phyloP scores from a whole-genome alignment of 1,140 invertebrate species.

The Lanistes nyassanus region DNA sequence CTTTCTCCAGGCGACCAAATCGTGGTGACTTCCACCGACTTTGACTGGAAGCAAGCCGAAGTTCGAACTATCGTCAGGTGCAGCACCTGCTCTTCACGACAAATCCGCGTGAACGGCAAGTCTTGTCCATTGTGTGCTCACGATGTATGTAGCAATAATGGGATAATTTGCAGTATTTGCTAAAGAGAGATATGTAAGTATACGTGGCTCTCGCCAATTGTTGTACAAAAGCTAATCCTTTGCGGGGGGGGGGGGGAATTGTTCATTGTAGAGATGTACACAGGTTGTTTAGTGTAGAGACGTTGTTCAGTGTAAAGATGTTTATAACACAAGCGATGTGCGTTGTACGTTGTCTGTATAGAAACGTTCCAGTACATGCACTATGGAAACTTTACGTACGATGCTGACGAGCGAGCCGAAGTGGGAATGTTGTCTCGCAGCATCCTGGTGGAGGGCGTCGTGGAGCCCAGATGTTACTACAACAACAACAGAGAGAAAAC shows the following conservation, averaged over 20 bases:
- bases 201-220: too few species aligned
- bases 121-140: background rate
- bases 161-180: too few species aligned
- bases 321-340: too few species aligned
- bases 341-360: background rate
- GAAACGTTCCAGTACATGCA: constrained; percentile 33
- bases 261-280: too few species aligned
- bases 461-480: constrained; percentile 33
- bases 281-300: too few species aligned
- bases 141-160: background rate
- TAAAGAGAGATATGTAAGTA: too few species aligned
- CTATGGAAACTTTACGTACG: constrained; percentile 37
- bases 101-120: constrained; percentile 43
- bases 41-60: constrained; percentile 49
- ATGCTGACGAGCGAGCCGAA: constrained; percentile 47
- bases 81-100: constrained; percentile 24
- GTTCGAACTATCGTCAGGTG: constrained; percentile 35
- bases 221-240: too few species aligned
- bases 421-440: constrained; percentile 42
- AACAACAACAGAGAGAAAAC: constrained; percentile 9
- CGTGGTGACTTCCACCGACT: constrained; percentile 48
- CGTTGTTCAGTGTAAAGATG: too few species aligned
- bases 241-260: too few species aligned
- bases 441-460: constrained; percentile 41
- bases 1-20: constrained; percentile 40